These are phyloP conservation scores for Pseudoatta argentina DNA, from an alignment of 1,140 invertebrate species.

Conservation along the genomic window DNA sequence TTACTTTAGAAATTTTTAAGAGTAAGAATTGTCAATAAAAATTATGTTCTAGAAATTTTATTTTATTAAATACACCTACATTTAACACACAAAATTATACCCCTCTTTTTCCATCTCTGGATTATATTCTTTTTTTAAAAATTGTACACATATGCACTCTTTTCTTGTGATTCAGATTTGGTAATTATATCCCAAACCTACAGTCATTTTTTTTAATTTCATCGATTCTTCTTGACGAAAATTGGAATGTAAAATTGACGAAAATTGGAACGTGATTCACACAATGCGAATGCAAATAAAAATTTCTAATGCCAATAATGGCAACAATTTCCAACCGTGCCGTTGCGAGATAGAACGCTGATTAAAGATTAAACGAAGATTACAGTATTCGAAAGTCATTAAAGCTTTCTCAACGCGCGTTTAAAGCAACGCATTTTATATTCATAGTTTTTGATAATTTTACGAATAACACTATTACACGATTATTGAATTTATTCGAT, in stretches of 20 bases:
- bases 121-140: too few relatives aligned
- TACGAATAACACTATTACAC: background rate
- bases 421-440: constrained; percentile 22
- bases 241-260: background rate
- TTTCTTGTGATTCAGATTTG: too few relatives aligned
- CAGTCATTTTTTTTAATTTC: background rate
- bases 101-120: too few relatives aligned
- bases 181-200: background rate
- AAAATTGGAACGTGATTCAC: background rate
- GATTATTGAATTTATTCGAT: background rate
- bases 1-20: too few relatives aligned
- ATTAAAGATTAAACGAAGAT: constrained; percentile 4
- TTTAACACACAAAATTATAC: too few relatives aligned
- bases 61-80: too few relatives aligned
- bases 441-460: background rate
- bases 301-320: background rate
- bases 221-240: constrained; percentile 7
- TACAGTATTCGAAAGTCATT: constrained; percentile 13
- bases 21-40: too few relatives aligned
- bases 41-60: too few relatives aligned
- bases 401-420: background rate
- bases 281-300: background rate
- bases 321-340: too few relatives aligned
- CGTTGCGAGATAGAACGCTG: background rate
- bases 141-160: too few relatives aligned